Conservation (phyloP, 2,888 invertebrate species). For the Cosmopolites sordidus region DNA sequence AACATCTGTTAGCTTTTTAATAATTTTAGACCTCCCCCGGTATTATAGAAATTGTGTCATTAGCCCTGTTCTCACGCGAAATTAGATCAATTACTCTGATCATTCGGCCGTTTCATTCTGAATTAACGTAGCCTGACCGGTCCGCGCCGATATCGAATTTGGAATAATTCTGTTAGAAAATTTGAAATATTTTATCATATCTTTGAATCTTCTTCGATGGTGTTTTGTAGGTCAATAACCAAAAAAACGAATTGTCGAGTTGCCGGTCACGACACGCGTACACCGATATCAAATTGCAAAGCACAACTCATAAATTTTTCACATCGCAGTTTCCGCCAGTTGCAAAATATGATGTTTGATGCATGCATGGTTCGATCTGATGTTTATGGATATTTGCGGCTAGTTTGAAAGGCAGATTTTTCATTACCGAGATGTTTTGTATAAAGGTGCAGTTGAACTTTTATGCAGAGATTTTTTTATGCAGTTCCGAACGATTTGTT, state of each 20-base stretch:
- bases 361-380: not conserved
- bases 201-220: not conserved
- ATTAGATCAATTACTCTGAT: no score
- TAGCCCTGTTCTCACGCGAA: no score
- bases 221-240: not conserved
- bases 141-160: no score
- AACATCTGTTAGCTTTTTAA: no score
- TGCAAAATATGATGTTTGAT: slow-evolving; percentile 1
- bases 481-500: no score
- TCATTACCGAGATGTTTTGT: not conserved
- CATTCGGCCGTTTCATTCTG: no score
- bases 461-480: no score
- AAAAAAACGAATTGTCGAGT: not conserved
- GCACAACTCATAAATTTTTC: not conserved
- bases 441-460: not conserved
- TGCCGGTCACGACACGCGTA: not conserved
- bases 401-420: slow-evolving; percentile 1
- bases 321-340: not conserved
- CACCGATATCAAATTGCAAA: not conserved
- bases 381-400: not conserved
- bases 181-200: not conserved
- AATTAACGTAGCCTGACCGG: no score
- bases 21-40: no score
- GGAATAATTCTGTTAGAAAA: no score
- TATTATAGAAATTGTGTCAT: no score